Evolutionary conservation across 1,140 invertebrate genomes (phyloP), one percentile per base, ranked within the genome.

Genomic region (Chrysoperla carnea): DNA sequence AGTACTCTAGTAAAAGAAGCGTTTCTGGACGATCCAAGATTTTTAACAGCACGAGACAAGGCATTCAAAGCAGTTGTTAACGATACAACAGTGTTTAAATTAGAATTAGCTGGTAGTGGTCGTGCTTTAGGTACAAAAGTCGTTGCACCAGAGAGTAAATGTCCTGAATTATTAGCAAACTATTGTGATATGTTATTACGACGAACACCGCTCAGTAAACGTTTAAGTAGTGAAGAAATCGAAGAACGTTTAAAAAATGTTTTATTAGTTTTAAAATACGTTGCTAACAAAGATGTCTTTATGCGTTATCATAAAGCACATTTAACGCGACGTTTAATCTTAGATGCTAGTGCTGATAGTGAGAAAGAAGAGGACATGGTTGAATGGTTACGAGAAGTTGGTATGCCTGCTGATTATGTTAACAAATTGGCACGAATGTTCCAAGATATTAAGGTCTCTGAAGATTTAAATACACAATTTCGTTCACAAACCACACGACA

Each of bases 351-450:
- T 52, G 92, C 93, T 2, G 96, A 99, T 66, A 95, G 89, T 50
- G 96, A 99, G 59, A 97, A 97, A 60, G 96, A 99, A 65, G 94
- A 99, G 65, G 94, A 94, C 61, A 97, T 99, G 86, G 94, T 99
- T 0, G 93, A 96, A 61, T 95, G 91, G 82, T 60, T 89, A 37
- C 63, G 86, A 14, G 84, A 88, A 67, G 89, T 95, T 27, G 95
- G 96, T 13, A 99, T 99, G 94, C 96, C 96, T 6, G 93, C 94
- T 1, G 96, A 99, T 64, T 97, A 93, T 71, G 92, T 99, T 7
- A 97, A 97, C 68, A 97, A 99, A 67, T 63, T 99, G 50, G 91
- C 87, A 7, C 68, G 91, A 53, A 95, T 95, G 88, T 90, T 90
- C 61, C 92, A 98, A 73, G 96, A 99, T 62, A 91, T 99, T 48